Evolutionary conservation across 2,888 invertebrate genomes (phyloP), one percentile per base, ranked within the genome.

Genomic region (Neoaliturus tenellus): DNA sequence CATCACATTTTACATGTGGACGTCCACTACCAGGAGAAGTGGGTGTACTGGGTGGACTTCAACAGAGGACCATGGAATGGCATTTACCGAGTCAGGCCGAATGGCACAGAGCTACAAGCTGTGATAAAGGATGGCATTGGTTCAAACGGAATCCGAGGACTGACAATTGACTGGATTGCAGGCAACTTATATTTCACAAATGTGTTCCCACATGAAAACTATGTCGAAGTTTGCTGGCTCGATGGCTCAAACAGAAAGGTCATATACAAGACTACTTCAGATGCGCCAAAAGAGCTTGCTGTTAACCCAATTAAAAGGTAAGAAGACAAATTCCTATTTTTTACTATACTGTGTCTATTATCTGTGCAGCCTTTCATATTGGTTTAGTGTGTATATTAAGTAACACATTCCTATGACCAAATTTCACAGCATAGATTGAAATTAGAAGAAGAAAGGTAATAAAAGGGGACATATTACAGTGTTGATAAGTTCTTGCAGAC

Each of bases 41-140:
- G 97, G 93, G 98, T 99, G 86, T 99, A 99, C 90, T 99, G 98
- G 98, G 97, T 98, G 0, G 99, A 99, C 90, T 97, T 96, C 89
- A 97, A 97, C 89, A 93, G 97, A 23, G 97, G 96, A 0, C 93
- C 93, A 80, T 96, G 96, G 96, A 98, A 98, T 89, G 98, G 98
- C 58, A 97, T 99, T 78, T 98, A 96, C 91, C 92, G 98, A 25
- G 93, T 98, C 14, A 93, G 96, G 85, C 97, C 98, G 0, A 98
- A 98, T 89, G 98, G 98, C 78, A 96, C 97, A 0, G 96, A 97
- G 87, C 90, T 97, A 0, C 94, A 96, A 88, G 96, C 95, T 73
- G 92, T 98, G 17, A 93, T 98, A 41, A 94, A 95, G 88, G 95
- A 96, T 69, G 98, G 98, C 1, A 97, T 98, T 85, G 98, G 98